Conservation (phyloP, 2,888 invertebrate species). For the Dysmachus trigonus region DNA sequence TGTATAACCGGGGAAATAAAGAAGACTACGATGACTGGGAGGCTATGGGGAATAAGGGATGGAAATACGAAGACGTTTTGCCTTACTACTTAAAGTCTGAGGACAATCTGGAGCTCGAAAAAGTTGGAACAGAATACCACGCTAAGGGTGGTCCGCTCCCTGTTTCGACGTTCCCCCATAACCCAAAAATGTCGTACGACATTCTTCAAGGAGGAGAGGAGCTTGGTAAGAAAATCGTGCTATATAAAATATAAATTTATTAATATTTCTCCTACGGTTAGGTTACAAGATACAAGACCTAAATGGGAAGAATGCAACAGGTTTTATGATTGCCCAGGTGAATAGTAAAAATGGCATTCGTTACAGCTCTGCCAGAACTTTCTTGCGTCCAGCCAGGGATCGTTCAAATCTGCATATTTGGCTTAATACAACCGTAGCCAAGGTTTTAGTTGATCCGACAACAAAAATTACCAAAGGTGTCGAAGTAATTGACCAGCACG, state of each 20-base stretch:
- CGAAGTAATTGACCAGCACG: constrained; percentile 67
- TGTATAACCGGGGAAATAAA: constrained; percentile 89
- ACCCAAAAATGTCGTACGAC: constrained; percentile 81
- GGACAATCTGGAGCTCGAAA: constrained; percentile 76
- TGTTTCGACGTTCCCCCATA: constrained; percentile 84
- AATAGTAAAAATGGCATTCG: constrained; percentile 87
- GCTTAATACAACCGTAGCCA: constrained; percentile 82
- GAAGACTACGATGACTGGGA: constrained; percentile 91
- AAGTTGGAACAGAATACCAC: constrained; percentile 81
- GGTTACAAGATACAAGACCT: constrained; percentile 80
- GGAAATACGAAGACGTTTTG: constrained; percentile 88
- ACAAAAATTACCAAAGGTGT: constrained; percentile 81
- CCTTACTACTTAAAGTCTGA: constrained; percentile 91
- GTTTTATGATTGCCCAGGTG: constrained; percentile 89
- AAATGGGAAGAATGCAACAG: constrained; percentile 82
- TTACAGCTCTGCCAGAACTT: constrained; percentile 82
- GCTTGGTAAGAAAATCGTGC: constrained; percentile 67
- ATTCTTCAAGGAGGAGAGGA: constrained; percentile 82
- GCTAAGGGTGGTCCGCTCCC: constrained; percentile 80
- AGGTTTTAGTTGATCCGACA: constrained; percentile 77
- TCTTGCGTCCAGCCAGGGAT: constrained; percentile 78
- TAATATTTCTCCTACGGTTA: constrained; percentile 55
- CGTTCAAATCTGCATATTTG: constrained; percentile 84
- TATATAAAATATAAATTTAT: not conserved
- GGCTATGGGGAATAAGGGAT: constrained; percentile 83